Conservation (phyloP, 1,140 invertebrate genomes). For the Gryon sp. region DNA sequence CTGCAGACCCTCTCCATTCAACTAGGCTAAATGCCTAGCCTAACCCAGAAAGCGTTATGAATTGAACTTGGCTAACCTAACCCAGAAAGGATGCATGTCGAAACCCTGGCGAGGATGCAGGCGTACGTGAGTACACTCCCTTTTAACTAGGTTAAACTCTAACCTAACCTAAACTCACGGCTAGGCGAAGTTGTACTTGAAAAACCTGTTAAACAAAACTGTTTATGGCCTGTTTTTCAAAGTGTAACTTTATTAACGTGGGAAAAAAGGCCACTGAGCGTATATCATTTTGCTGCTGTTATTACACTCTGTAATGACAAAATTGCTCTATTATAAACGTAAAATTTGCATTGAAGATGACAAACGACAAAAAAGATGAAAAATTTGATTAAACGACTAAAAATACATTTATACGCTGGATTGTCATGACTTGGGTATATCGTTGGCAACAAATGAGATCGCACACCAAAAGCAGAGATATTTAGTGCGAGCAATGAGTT, state of each 20-base stretch:
- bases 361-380: too few relatives aligned
- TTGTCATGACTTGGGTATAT: neutral
- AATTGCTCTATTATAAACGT: conserved; percentile 4
- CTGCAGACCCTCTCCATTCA: conserved; percentile 20
- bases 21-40: conserved; percentile 54
- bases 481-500: conserved; percentile 21
- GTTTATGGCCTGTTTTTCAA: conserved; percentile 18
- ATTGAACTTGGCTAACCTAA: conserved; percentile 63
- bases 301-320: too few relatives aligned
- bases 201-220: conserved; percentile 55
- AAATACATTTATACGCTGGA: neutral
- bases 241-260: conserved; percentile 40
- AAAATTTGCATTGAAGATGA: too few relatives aligned
- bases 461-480: conserved; percentile 5
- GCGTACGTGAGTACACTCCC: conserved; percentile 29
- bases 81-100: conserved; percentile 40
- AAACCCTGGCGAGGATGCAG: conserved; percentile 32
- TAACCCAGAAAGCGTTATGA: conserved; percentile 60
- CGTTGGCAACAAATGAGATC: neutral
- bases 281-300: too few relatives aligned
- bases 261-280: conserved; percentile 35
- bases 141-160: conserved; percentile 54
- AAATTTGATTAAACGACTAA: too few relatives aligned
- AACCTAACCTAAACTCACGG: conserved; percentile 27
- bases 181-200: conserved; percentile 15